phyloP scores from a whole-genome alignment of 2,113 vertebrate species.

The Brienomyrus brachyistius region DNA sequence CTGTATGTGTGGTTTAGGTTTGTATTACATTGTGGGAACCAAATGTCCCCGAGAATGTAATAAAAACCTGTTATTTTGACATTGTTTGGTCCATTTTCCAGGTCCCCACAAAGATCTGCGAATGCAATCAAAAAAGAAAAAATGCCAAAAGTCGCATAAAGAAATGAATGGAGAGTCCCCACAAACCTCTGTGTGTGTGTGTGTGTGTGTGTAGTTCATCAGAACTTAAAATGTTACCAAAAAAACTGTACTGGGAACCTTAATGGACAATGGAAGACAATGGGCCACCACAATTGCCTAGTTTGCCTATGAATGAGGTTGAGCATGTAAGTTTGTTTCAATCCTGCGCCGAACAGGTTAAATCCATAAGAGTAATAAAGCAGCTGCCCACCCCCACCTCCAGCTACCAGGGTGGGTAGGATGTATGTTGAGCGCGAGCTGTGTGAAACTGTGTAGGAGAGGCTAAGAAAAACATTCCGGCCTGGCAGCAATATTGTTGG shows the following conservation, averaged over 20 bases:
- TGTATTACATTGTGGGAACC: neutral
- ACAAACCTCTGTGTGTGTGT: too few relatives aligned
- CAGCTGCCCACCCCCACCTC: constrained; percentile 23
- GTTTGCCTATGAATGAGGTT: neutral
- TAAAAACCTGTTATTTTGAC: too few relatives aligned
- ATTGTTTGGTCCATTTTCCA: too few relatives aligned
- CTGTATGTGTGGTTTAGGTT: neutral
- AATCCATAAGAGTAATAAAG: constrained; percentile 18
- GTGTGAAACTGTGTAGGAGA: constrained; percentile 75
- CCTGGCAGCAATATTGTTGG: constrained; percentile 53
- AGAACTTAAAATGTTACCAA: too few relatives aligned
- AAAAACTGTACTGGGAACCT: neutral
- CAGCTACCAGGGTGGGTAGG: constrained; percentile 33
- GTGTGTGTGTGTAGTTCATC: too few relatives aligned
- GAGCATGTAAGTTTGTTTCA: neutral
- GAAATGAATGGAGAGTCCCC: too few relatives aligned
- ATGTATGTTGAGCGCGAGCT: constrained; percentile 37
- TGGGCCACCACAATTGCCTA: too few relatives aligned
- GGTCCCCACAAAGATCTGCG: too few relatives aligned
- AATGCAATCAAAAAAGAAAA: too few relatives aligned
- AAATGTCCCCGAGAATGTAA: too few relatives aligned
- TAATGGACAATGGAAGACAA: neutral
- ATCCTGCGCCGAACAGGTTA: constrained; percentile 15
- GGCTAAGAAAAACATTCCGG: constrained; percentile 65
- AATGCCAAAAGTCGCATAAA: too few relatives aligned